These are phyloP conservation scores for Lasioglossum oenotherae DNA, from an alignment of 2,888 invertebrate species.

Conservation along the genomic window DNA sequence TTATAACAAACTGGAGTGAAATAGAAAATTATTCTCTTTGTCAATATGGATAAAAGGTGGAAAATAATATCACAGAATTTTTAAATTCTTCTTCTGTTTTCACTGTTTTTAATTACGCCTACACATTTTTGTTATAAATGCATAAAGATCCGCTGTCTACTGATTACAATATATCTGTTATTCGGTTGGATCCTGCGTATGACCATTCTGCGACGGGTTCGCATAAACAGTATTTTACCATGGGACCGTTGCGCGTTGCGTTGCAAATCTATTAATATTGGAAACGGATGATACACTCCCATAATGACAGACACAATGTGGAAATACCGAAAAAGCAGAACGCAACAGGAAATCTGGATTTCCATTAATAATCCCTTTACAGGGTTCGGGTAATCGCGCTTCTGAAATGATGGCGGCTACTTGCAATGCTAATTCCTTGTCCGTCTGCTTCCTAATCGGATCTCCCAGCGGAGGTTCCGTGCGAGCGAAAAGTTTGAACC, in stretches of 20 bases:
- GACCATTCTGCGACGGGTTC: background rate
- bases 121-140: too few species aligned
- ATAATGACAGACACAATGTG: background rate
- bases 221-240: background rate
- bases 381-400: conserved; percentile 30
- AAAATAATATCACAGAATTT: too few species aligned
- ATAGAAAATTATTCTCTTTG: too few species aligned
- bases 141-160: too few species aligned
- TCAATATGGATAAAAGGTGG: too few species aligned
- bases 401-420: conserved; percentile 23
- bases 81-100: too few species aligned
- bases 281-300: background rate
- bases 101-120: too few species aligned
- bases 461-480: conserved; percentile 18
- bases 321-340: conserved; percentile 4
- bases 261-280: background rate
- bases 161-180: background rate
- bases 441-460: conserved; percentile 54
- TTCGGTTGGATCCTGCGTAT: background rate
- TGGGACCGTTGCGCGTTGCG: background rate
- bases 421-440: conserved; percentile 49
- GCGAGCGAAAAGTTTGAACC: conserved; percentile 45
- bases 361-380: conserved; percentile 35
- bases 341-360: conserved; percentile 23
- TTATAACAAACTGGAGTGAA: too few species aligned